Conservation (phyloP, 1,140 invertebrate species). For the Bombyx mandarina region DNA sequence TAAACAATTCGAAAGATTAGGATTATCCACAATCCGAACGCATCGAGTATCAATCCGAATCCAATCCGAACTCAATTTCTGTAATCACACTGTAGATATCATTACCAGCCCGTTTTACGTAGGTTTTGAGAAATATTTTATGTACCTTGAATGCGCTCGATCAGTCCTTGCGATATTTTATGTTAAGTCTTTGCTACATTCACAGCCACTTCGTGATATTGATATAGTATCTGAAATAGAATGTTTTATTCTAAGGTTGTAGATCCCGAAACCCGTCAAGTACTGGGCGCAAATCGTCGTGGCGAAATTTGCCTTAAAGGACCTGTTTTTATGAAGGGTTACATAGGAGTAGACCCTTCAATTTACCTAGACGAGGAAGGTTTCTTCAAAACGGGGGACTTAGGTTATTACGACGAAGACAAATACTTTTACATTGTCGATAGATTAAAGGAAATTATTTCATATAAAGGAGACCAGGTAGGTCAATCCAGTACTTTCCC, state of each 20-base stretch:
- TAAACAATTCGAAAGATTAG: no score
- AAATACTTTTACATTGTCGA: conserved; percentile 81
- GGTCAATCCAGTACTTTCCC: not conserved
- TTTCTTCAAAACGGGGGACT: conserved; percentile 86
- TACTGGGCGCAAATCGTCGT: conserved; percentile 68
- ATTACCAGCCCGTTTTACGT: no score
- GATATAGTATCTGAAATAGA: conserved; percentile 27
- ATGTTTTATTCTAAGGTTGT: conserved; percentile 51
- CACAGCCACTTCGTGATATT: conserved; percentile 11
- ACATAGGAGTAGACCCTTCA: conserved; percentile 74
- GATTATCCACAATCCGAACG: no score
- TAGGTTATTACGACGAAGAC: conserved; percentile 81
- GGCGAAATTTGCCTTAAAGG: conserved; percentile 77
- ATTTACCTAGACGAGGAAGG: conserved; percentile 79
- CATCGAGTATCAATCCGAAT: no score
- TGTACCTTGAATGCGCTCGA: no score
- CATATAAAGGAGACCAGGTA: conserved; percentile 76
- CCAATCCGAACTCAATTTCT: no score
- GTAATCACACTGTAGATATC: no score
- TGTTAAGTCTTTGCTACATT: no score
- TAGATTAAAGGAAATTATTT: conserved; percentile 84
- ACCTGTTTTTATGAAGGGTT: conserved; percentile 76
- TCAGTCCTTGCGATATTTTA: no score
- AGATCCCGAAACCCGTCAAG: conserved; percentile 70
- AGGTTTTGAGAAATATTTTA: no score